Conservation (phyloP, 2,113 vertebrate species). For the Anas platyrhynchos region DNA sequence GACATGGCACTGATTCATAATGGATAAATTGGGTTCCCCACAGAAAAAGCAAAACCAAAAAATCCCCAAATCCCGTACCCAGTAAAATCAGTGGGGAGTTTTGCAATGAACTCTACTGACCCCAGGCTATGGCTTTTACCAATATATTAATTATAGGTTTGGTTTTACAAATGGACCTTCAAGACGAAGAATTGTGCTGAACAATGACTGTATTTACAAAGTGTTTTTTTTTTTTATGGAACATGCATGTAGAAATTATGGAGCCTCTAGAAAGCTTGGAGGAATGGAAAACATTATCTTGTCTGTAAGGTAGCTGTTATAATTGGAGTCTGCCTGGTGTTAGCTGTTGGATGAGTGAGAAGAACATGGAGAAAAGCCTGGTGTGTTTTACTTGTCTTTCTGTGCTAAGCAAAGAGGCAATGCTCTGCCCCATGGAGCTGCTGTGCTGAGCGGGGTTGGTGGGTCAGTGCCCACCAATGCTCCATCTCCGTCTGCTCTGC, state of each 20-base stretch:
- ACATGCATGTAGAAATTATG: background rate
- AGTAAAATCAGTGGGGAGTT: constrained; percentile 58
- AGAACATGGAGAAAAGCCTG: background rate
- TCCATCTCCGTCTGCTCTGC: background rate
- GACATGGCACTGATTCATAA: background rate
- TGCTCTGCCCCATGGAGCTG: rapidly evolving
- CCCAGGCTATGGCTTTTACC: constrained; percentile 67
- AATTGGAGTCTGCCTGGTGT: background rate
- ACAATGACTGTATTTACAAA: constrained; percentile 26
- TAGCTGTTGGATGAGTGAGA: background rate
- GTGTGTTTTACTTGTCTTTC: background rate
- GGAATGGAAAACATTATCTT: background rate
- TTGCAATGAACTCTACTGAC: constrained; percentile 64
- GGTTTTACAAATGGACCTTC: background rate
- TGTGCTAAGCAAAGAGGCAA: background rate
- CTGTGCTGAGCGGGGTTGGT: rapidly evolving
- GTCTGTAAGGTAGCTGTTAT: background rate
- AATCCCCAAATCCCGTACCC: background rate
- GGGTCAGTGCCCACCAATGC: background rate
- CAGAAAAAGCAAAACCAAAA: background rate
- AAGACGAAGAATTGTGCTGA: background rate
- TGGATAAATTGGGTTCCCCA: background rate
- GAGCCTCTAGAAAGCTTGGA: background rate
- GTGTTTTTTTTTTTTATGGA: background rate
- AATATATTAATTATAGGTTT: constrained; percentile 37